Conservation (phyloP, 2,113 vertebrate genomes). For the Camelus dromedarius region DNA sequence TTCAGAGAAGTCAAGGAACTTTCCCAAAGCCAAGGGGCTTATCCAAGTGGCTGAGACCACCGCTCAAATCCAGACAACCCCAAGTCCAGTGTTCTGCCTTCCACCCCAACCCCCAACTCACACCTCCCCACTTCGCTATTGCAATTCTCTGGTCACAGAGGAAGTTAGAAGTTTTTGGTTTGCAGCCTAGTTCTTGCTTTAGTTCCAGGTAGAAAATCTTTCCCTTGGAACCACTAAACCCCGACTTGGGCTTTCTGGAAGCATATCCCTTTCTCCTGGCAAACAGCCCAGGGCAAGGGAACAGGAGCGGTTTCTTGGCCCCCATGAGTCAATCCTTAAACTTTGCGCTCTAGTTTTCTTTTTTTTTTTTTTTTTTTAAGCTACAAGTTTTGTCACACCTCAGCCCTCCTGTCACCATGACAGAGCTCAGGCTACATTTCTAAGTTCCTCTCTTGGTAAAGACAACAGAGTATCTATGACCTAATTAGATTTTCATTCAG, state of each 20-base stretch:
- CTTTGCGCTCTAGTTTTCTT: neutral
- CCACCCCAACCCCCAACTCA: neutral
- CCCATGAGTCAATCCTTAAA: neutral
- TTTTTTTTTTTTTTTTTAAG: neutral
- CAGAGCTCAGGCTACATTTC: neutral
- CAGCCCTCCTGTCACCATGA: neutral
- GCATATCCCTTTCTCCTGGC: slow-evolving; percentile 31
- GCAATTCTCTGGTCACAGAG: neutral
- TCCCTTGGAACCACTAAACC: slow-evolving; percentile 48
- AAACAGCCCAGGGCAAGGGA: slow-evolving; percentile 45
- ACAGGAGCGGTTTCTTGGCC: neutral
- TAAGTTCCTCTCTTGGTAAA: neutral
- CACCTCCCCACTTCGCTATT: neutral
- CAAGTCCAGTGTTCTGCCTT: neutral
- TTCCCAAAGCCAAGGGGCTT: neutral
- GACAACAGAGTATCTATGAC: neutral
- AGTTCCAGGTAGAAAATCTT: slow-evolving; percentile 52
- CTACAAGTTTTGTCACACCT: neutral
- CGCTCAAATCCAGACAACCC: neutral
- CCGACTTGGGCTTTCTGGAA: slow-evolving; percentile 1
- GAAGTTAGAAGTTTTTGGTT: neutral
- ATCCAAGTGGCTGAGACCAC: neutral
- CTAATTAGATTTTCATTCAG: neutral
- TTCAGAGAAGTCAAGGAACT: neutral
- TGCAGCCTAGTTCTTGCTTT: slow-evolving; percentile 42